Base-by-base conservation (phyloP, 2,888 invertebrate species). In the Aspidiotus destructor region DNA sequence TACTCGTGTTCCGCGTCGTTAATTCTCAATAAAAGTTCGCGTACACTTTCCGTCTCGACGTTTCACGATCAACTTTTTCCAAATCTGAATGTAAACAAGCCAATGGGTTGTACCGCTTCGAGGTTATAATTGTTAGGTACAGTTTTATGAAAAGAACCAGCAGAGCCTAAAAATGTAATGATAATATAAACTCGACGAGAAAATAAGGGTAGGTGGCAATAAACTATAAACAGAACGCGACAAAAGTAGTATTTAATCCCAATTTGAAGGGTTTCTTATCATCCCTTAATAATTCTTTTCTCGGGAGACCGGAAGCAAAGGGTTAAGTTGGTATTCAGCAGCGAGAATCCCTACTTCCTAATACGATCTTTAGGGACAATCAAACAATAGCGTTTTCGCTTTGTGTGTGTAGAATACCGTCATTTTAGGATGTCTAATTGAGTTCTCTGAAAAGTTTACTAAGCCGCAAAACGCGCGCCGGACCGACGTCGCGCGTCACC, bases 211-310 rank as follows among this genome's bases (percentile, higher is more conserved):
- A 67, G 67, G 67, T 67, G 67, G 67, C 67, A 67, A 67, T 67
- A 67, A 67, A 67, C 67, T 67, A 67, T 67, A 67, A 67, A 67
- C 67, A 67, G 28, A 52, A 28, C 28, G 67, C 67, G 60, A 67
- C 67, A 67, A 67, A 67, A 67, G 67, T 67, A 67, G 67, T 67
- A 67, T 67, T 67, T 67, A 67, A 67, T 67, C 67, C 67, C 67
- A 67, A 67, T 67, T 67, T 67, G 67, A 67, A 67, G 67, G 67
- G 67, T 67, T 67, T 67, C 67, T 67, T 67, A 67, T 67, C 67
- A 67, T 67, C 67, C 67, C 67, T 67, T 60, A 67, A 67, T 67
- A 67, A 67, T 67, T 67, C 67, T 67, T 67, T 67, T 67, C 67
- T 67, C 67, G 58, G 58, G 67, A 60, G 67, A 67, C 67, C 67